Evolutionary conservation across 2,113 vertebrate genomes (phyloP), one percentile per base, ranked within the genome.

Genomic region (Genyomyrus donnyi): DNA sequence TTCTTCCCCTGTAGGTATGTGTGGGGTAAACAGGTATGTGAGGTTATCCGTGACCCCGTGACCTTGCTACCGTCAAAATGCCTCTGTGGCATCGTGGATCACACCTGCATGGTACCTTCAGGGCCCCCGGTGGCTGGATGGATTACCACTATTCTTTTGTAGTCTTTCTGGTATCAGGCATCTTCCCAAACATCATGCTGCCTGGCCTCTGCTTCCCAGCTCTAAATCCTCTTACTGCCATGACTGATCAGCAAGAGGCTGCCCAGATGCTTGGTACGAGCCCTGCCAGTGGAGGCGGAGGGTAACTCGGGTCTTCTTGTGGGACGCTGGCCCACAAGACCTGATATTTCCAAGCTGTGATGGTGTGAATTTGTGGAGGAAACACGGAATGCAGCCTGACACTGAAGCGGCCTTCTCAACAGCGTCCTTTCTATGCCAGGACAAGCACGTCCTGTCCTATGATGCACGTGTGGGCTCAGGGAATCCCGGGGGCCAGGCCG

Each of bases 391-490:
- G 85, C 45, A 50, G 49, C 85, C 31, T 9, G 21, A 62, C 52
- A 24, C 87, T 35, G 39, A 49, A 87, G 46, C 84, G 0, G 17
- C 42, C 74, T 80, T 42, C 42, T 95, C 93, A 96, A 95, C 95
- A 93, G 92, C 92, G 91, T 94, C 95, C 95, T 95, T 96, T 94
- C 96, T 93, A 90, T 91, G 17, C 48, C 89, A 53, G 92, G 91
- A 96, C 95, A 96, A 95, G 90, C 89, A 3, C 91, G 91, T 94
- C 94, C 95, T 96, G 94, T 96, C 93, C 93, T 91, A 87, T 11
- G 90, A 90, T 93, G 92, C 88, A 87, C 48, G 85, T 84, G 91
- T 84, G 88, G 91, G 91, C 58, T 92, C 49, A 89, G 58, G 58
- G 48, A 56, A 88, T 90, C 91, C 92, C 77, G 90, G 31, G 88